phyloP scores from a whole-genome alignment of 1,140 invertebrate species.

The Octopus sinensis region DNA sequence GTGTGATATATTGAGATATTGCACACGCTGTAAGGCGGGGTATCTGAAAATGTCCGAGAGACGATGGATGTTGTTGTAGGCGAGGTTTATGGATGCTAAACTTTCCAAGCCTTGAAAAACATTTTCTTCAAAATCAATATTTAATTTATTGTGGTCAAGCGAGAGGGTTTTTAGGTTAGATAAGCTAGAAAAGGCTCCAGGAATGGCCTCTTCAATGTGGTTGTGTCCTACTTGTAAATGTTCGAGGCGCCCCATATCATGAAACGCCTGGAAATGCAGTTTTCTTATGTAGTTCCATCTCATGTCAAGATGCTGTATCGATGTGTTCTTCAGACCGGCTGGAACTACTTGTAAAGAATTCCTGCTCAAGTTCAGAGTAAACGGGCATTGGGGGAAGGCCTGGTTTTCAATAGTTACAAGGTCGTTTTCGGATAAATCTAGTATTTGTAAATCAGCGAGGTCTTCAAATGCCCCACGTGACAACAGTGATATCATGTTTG shows the following conservation, averaged over 20 bases:
- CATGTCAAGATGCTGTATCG: neutral
- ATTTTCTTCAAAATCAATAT: constrained; percentile 9
- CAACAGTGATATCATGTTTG: neutral
- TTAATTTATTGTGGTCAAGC: neutral
- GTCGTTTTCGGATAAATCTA: constrained; percentile 6
- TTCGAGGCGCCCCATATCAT: neutral
- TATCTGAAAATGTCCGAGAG: neutral
- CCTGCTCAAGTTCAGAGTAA: neutral
- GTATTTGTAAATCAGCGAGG: neutral
- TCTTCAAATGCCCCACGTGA: neutral
- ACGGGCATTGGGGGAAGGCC: neutral
- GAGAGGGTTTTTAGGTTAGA: neutral
- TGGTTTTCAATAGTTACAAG: neutral
- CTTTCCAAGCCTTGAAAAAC: neutral
- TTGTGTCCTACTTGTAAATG: neutral
- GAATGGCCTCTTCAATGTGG: neutral
- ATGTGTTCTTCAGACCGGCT: neutral
- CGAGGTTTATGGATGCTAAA: neutral
- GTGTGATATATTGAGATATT: neutral
- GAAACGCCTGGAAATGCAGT: neutral
- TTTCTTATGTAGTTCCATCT: neutral
- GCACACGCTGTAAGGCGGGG: neutral
- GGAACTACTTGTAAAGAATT: constrained; percentile 4
- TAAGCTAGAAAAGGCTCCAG: neutral
- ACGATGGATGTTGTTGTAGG: neutral